Percentiles rank a stretch among this genome's conserved stretches.
Conservation (phyloP, 2,797 vertebrate genomes). For the Mormyrops attenuatus region DNA sequence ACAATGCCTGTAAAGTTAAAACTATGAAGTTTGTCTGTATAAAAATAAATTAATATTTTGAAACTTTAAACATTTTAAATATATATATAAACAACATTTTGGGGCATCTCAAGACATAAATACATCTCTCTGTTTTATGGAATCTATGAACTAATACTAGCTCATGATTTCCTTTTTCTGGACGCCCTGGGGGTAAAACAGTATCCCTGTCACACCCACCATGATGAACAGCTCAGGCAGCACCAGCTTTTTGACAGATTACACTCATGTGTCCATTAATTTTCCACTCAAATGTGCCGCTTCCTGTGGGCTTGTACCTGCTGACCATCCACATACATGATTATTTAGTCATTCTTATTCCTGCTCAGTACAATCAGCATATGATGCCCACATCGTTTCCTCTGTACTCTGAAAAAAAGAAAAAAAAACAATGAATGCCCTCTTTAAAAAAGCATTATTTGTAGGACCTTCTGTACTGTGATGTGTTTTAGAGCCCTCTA, state of each 20-base stretch:
- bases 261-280: background rate
- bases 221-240: background rate
- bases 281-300: background rate
- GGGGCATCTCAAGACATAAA: background rate
- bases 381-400: background rate
- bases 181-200: background rate
- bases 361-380: background rate
- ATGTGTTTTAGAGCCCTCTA: constrained; percentile 7
- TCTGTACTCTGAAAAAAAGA: background rate
- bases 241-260: background rate
- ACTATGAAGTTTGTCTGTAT: background rate
- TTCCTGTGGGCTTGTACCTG: background rate
- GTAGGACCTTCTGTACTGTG: background rate
- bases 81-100: background rate
- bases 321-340: background rate
- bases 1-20: background rate
- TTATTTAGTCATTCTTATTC: background rate
- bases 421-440: background rate
- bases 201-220: background rate
- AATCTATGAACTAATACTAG: background rate
- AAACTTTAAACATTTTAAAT: background rate
- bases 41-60: background rate
- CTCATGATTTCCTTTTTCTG: background rate
- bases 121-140: background rate
- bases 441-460: background rate